Conservation (phyloP, 2,888 invertebrate genomes). For the Stenodema calcarata region DNA sequence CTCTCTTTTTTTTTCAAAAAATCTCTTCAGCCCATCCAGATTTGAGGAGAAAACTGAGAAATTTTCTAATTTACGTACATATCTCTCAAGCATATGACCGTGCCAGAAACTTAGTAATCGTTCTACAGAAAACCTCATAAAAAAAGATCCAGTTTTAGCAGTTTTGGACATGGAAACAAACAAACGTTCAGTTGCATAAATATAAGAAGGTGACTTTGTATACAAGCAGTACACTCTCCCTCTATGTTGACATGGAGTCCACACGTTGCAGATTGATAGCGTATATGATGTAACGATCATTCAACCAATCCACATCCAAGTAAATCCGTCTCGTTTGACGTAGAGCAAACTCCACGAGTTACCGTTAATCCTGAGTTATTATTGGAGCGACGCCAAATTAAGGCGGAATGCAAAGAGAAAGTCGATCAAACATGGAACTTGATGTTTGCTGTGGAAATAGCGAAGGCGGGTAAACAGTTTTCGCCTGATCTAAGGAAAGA, state of each 20-base stretch:
- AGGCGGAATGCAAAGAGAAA: not conserved
- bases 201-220: no score
- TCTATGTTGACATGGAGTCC: not conserved
- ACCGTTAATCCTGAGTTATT: not conserved
- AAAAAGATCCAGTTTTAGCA: no score
- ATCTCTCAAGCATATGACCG: no score
- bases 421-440: slow-evolving; percentile 7
- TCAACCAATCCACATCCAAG: not conserved
- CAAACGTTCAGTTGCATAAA: no score
- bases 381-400: slow-evolving; percentile 9
- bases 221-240: no score
- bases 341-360: not conserved
- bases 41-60: no score
- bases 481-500: not conserved
- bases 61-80: no score
- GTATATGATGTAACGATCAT: not conserved
- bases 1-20: no score
- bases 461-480: not conserved
- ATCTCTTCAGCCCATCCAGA: no score
- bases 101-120: no score
- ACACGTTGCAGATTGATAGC: not conserved
- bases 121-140: no score
- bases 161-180: no score
- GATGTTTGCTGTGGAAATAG: not conserved
- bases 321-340: not conserved